phyloP scores from a whole-genome alignment of 2,113 vertebrate genomes.

The Nycticorax nycticorax region DNA sequence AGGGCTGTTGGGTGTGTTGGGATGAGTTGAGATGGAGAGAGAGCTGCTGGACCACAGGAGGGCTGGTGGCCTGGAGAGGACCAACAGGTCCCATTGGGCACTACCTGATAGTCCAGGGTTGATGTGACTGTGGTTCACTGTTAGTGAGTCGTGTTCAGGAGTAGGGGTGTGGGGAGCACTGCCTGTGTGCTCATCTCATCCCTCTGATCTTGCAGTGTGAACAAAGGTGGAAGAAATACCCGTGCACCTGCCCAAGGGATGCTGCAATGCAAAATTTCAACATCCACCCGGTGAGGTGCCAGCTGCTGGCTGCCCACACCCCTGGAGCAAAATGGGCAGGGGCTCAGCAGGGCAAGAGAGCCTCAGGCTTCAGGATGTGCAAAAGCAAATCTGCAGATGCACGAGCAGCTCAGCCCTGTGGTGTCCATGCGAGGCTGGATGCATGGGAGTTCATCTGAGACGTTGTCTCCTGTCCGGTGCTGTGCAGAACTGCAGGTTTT shows the following conservation, averaged over 20 bases:
- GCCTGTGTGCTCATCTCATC: not conserved
- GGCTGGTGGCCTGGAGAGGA: not conserved
- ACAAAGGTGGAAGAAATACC: not conserved
- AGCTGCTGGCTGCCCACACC: not conserved
- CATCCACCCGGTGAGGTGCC: not conserved
- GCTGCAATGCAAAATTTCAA: not conserved
- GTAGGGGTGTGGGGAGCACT: accelerated
- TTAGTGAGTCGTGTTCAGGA: not conserved
- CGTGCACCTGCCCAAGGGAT: not conserved
- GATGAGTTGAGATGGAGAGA: not conserved
- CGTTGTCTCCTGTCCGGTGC: accelerated
- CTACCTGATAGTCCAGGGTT: not conserved
- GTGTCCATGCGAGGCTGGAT: accelerated
- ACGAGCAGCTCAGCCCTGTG: not conserved
- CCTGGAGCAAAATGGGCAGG: not conserved
- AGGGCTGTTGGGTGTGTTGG: not conserved
- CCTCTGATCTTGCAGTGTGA: accelerated
- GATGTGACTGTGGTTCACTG: not conserved
- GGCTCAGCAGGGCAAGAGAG: not conserved
- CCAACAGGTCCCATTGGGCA: not conserved
- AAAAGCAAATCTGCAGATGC: not conserved
- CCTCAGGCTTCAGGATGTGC: not conserved
- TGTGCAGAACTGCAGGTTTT: not conserved
- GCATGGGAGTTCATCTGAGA: not conserved
- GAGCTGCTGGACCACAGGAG: not conserved